Evolutionary conservation across 2,113 vertebrate genomes (phyloP).

Genomic region (Chaetodon trifascialis): DNA sequence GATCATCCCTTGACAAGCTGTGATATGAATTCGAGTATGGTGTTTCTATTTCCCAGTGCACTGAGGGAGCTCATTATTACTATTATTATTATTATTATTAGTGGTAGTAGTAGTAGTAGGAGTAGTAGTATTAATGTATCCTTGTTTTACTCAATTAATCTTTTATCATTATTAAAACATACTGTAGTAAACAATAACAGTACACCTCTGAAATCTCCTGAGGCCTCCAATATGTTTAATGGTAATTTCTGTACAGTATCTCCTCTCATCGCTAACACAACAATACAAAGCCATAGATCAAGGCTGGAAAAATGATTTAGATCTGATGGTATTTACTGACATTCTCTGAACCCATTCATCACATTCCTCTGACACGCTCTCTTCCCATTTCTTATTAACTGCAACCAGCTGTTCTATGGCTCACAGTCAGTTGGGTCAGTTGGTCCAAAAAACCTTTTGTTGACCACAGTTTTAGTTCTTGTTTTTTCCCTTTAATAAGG

Average conservation of each 20-base stretch:
- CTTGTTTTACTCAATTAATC: neutral
- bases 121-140: too few relatives aligned
- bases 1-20: neutral
- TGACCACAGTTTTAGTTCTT: too few relatives aligned
- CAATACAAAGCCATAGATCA: neutral
- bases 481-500: too few relatives aligned
- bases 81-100: neutral
- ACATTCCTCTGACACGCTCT: neutral
- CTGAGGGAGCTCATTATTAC: neutral
- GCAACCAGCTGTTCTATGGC: too few relatives aligned
- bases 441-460: too few relatives aligned
- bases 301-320: slow-evolving; percentile 6
- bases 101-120: too few relatives aligned
- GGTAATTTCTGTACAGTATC: neutral
- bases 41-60: neutral
- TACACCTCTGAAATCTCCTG: neutral
- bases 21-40: neutral
- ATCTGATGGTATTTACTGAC: slow-evolving; percentile 31
- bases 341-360: slow-evolving; percentile 27
- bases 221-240: neutral
- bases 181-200: neutral
- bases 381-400: neutral
- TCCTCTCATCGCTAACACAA: neutral
- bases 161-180: neutral
- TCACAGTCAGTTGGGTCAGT: too few relatives aligned